Percentiles rank a stretch among this genome's conserved stretches.
These are phyloP conservation scores for Spinibarbus caldwelli DNA, from an alignment of 2,797 vertebrate genomes.

Conservation along the genomic window DNA sequence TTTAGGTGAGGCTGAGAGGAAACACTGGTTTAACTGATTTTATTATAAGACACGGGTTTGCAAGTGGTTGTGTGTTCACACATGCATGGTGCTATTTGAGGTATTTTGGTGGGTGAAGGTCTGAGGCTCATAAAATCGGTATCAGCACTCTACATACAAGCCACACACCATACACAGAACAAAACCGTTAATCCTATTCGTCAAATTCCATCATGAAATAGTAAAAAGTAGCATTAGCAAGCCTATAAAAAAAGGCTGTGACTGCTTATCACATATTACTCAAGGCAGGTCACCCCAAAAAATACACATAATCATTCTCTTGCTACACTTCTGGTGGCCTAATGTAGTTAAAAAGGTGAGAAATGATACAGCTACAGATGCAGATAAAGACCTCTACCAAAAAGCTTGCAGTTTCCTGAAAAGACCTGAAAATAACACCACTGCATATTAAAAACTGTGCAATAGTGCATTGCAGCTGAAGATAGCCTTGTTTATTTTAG, in stretches of 20 bases:
- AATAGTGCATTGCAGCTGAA: conserved; percentile 10
- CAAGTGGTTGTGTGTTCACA: not conserved
- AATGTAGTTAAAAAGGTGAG: conserved; percentile 29
- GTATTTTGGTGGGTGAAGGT: not conserved
- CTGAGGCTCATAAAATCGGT: not conserved
- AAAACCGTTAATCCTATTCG: not conserved
- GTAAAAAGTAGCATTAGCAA: not conserved
- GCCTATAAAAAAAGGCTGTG: not conserved
- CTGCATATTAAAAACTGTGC: not conserved
- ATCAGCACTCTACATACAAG: not conserved
- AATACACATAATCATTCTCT: not conserved
- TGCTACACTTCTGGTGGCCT: not conserved
- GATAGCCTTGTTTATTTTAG: not conserved
- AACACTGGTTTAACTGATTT: conserved; percentile 41
- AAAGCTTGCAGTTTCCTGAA: conserved; percentile 1
- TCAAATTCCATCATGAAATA: not conserved
- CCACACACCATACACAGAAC: not conserved
- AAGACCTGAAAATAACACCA: not conserved
- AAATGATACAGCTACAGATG: not conserved
- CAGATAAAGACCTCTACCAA: not conserved
- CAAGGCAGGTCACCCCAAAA: not conserved
- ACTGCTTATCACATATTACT: not conserved
- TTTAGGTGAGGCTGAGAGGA: conserved; percentile 21
- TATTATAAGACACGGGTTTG: not conserved
- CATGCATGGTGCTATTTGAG: not conserved